A percentile compares a stretch with the other conserved stretches of the same genome.
Conservation (phyloP, 2,888 invertebrate species). For the Xestia c-nigrum region DNA sequence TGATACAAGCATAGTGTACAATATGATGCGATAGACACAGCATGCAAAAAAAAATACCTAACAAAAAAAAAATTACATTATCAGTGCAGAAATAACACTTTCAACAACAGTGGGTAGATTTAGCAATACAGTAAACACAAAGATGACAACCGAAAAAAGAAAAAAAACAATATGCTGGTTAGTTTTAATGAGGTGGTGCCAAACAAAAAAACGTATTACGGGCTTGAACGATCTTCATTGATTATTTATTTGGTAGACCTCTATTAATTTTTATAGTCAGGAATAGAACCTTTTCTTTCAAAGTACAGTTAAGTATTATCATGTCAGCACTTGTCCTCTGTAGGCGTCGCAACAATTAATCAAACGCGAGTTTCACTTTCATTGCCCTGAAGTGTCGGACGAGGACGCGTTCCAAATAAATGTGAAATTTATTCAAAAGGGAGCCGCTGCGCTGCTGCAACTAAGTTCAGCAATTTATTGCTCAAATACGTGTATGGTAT, state of each 20-base stretch:
- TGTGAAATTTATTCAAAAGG: conserved; percentile 73
- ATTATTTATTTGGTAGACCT: not conserved
- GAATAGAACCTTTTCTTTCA: not conserved
- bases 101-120: too few relatives aligned
- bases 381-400: conserved; percentile 36
- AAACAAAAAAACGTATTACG: not conserved
- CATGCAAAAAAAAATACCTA: too few relatives aligned
- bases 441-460: conserved; percentile 65
- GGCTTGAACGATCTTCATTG: not conserved
- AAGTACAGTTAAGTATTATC: not conserved
- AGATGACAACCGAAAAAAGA: too few relatives aligned
- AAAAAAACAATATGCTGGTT: too few relatives aligned
- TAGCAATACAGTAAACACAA: too few relatives aligned
- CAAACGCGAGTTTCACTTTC: conserved; percentile 59
- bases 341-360: conserved; percentile 49
- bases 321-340: conserved; percentile 5
- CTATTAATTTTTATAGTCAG: not conserved
- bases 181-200: not conserved
- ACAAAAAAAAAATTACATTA: too few relatives aligned
- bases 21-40: too few relatives aligned
- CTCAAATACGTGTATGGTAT: conserved; percentile 45
- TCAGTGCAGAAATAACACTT: too few relatives aligned
- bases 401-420: conserved; percentile 61
- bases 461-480: conserved; percentile 73
- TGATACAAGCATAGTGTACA: too few relatives aligned